Base-by-base conservation (phyloP, 2,113 vertebrate species). In the Pelvicachromis taeniatus region DNA sequence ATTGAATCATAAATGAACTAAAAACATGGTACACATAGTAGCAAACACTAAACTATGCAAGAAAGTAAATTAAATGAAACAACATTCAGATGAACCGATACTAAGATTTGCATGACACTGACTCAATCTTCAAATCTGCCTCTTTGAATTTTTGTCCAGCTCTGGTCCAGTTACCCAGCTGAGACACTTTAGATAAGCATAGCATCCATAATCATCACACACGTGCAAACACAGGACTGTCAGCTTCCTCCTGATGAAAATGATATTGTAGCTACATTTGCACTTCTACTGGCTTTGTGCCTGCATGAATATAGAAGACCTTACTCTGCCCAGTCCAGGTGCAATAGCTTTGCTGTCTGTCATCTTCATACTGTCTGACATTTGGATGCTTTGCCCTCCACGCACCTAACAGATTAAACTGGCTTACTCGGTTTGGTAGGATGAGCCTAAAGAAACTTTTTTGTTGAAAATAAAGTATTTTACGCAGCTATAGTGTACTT, bases 331-430 rank as follows among this genome's bases (percentile, higher is more conserved):
- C 65, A 77, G 26, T 42, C 83, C 65, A 33, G 35, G 55, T 80
- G 80, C 21, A 45, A 61, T 87, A 85, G 88, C 78, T 70, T 81
- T 54, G 35, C 80, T 77, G 75, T 81, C 77, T 90, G 63, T 73
- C 23, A 59, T 84, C 58, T 78, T 87, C 90, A 82, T 87, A 81
- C 82, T 31, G 54, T 77, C 78, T 90, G 86, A 90, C 85, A 87
- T 87, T 88, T 85, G 33, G 88, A 85, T 75, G 10, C 23, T 87
- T 59, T 84, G 73, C 85, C 82, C 81, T 86, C 33, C n/a, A 4
- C 35, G 11, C 50, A 50, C 79, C 81, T 61, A 68, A 52, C 59
- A 61, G 42, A 80, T 82, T 29, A 82, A 81, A 80, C 23, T 54
- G 53, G 9, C 78, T 84, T 19, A 58, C 78, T 84, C 13, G 29